These are phyloP conservation scores for Pantherophis vulpinus DNA, from an alignment of 2,797 vertebrate genomes.

Conservation along the genomic window DNA sequence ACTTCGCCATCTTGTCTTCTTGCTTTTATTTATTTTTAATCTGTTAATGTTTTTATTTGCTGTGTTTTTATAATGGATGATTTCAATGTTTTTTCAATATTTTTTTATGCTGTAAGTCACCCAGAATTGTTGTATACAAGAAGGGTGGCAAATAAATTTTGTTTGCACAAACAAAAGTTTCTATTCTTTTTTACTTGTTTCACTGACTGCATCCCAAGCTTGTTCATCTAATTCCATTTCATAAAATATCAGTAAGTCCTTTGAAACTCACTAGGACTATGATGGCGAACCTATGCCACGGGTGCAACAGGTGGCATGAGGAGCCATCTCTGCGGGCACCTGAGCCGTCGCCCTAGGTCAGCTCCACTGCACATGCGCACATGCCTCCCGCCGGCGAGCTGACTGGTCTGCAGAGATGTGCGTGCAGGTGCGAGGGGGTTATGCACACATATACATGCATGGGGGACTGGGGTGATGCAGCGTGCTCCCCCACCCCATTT, in stretches of 20 bases:
- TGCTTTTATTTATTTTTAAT: neutral
- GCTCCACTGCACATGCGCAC: no score
- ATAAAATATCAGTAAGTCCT: neutral
- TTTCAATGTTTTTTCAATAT: neutral
- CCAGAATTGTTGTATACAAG: neutral
- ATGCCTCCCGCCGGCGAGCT: no score
- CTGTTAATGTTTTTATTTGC: neutral
- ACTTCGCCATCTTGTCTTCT: neutral
- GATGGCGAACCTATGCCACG: no score
- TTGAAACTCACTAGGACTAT: neutral
- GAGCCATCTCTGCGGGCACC: no score
- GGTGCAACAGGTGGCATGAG: no score
- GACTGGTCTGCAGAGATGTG: no score
- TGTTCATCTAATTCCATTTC: neutral
- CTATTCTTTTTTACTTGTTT: neutral
- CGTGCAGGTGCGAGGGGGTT: no score
- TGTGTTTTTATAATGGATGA: neutral
- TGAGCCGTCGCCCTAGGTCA: no score
- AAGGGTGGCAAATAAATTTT: neutral
- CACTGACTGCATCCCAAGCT: neutral
- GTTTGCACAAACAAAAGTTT: neutral
- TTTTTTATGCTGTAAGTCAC: neutral
- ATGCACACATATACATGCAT: no score
- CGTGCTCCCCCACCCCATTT: no score
- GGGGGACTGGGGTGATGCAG: rapidly evolving